phyloP scores from a whole-genome alignment of 2,113 vertebrate species.

The Synodontis membranacea region DNA sequence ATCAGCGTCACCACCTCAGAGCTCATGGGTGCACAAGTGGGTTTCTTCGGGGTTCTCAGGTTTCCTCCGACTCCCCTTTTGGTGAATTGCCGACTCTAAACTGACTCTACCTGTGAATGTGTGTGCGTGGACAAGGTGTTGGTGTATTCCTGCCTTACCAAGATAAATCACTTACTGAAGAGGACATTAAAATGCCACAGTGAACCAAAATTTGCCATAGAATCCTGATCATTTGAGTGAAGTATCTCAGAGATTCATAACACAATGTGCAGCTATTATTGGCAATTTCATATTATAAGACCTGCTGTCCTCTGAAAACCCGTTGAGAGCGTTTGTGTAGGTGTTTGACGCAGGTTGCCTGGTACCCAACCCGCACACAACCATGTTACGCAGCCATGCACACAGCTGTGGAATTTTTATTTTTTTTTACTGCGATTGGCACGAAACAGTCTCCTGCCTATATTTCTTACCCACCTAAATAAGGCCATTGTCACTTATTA shows the following conservation, averaged over 20 bases:
- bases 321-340: neutral
- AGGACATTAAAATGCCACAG: too few relatives aligned
- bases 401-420: conserved; percentile 49
- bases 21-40: neutral
- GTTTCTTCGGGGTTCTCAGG: neutral
- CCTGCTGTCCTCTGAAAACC: conserved; percentile 16
- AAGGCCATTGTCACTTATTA: conserved; percentile 39
- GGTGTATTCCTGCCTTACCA: neutral
- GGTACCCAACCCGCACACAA: conserved; percentile 42
- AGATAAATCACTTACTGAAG: neutral
- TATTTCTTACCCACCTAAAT: conserved; percentile 36
- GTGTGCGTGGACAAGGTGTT: neutral
- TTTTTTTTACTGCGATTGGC: conserved; percentile 37
- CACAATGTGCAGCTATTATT: neutral
- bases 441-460: conserved; percentile 26
- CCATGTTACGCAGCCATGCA: conserved; percentile 30
- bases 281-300: conserved; percentile 16
- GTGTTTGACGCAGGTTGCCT: conserved; percentile 42
- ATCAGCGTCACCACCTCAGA: neutral
- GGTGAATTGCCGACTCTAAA: neutral
- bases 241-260: neutral
- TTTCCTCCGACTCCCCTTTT: neutral
- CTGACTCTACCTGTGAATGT: neutral
- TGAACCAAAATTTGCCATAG: neutral
- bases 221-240: neutral